Base-by-base conservation (phyloP, 1,140 invertebrate species). In the Melanaphis sacchari region DNA sequence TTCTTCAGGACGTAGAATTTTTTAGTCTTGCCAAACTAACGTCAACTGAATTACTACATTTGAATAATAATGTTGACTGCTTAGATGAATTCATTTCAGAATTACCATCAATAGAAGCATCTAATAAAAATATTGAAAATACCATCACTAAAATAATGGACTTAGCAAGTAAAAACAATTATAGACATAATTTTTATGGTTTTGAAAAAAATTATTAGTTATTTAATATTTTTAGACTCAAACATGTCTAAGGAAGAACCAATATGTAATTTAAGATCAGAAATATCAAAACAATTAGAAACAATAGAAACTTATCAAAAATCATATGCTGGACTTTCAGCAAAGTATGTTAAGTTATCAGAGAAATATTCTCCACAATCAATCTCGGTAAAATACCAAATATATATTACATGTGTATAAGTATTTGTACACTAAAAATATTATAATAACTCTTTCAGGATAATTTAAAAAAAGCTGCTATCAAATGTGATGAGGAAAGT, bases 141-240 rank as follows among this genome's bases (percentile, higher is more conserved):
- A 95, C 97, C 92, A 97, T 98, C 95, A 95, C 96, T 94, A 96
- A 96, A 95, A 97, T 97, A 91, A 97, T 97, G 95, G 96, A 96
- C 94, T 96, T 97, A 94, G 97, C 97, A 52, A 96, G 97, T 97
- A 95, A 95, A 94, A 93, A 91, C 90, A 84, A 52, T 85, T 11
- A 21, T 66, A 18, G n/a, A 38, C 8, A 26, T 40, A 31, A 21
- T 46, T 43, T 54, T 54, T 66, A n/a, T 88, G 11, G 7, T 22
- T n/a, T 46, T 49, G 1, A 88, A 88, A 46, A 88, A 88, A 88
- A 31, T 5, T 26, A 88, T 49, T 49, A 36, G 31, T 18, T 91
- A 46, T 90, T 82, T 31, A 40, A 31, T 85, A 40, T 52, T 85
- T 66, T 89, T 82, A 49, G 59, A 91, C 87, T 94, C 94, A 93